Conservation (phyloP, 2,113 vertebrate genomes). For the Lycocorax pyrrhopterus region DNA sequence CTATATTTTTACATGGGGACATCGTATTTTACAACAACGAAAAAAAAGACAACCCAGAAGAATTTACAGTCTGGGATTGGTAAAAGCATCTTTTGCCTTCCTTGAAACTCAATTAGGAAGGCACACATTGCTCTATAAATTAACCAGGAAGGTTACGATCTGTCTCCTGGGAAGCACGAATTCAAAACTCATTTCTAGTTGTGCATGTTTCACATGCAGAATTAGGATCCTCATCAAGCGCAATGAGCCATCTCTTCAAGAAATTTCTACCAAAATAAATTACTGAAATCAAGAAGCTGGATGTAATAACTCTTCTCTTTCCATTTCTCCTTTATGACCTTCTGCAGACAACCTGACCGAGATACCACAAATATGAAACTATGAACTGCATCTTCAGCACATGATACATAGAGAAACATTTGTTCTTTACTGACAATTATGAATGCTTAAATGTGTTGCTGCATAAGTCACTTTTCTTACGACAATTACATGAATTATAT, state of each 20-base stretch:
- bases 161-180: slow-evolving; percentile 8
- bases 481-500: not conserved
- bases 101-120: slow-evolving; percentile 24
- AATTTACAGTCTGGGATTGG: not conserved
- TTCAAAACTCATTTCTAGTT: slow-evolving; percentile 27
- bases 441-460: not conserved
- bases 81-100: not conserved
- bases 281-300: not conserved
- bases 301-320: not conserved
- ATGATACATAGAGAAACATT: not conserved
- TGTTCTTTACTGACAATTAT: not conserved
- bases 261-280: not conserved
- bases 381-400: not conserved
- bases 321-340: not conserved
- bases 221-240: not conserved
- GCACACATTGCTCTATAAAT: not conserved
- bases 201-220: not conserved
- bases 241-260: not conserved
- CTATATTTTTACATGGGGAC: not conserved
- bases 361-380: not conserved
- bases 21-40: not conserved
- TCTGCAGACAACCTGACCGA: not conserved
- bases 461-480: not conserved
- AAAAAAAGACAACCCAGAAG: not conserved
- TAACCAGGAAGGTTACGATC: slow-evolving; percentile 1